phyloP scores from a whole-genome alignment of 1,140 invertebrate species.

The Helicoverpa armigera region DNA sequence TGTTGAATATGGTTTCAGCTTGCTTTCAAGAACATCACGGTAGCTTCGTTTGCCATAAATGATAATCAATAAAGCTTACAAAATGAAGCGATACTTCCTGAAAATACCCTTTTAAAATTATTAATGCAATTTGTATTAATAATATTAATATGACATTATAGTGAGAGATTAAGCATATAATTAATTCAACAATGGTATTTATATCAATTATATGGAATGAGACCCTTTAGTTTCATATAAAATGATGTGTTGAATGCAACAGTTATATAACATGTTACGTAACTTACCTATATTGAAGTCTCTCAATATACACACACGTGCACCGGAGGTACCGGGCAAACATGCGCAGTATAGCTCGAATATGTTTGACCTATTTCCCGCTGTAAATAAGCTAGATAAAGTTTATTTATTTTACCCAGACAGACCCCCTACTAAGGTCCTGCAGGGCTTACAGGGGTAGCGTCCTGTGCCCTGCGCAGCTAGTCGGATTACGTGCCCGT shows the following conservation, averaged over 20 bases:
- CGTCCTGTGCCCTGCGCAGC: not conserved
- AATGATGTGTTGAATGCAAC: not conserved
- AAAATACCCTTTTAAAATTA: no score
- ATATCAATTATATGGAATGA: no score
- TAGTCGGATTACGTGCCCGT: not conserved
- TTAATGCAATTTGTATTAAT: no score
- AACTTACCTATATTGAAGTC: not conserved
- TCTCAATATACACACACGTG: not conserved
- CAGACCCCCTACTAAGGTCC: not conserved
- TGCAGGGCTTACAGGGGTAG: not conserved
- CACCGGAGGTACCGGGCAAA: not conserved
- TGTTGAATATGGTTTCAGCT: no score
- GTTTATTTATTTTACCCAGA: conserved; percentile 10
- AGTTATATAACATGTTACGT: not conserved
- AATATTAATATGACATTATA: no score
- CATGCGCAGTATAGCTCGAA: conserved; percentile 18
- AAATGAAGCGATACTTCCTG: no score
- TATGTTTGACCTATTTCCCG: conserved; percentile 18
- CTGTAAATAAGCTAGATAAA: not conserved
- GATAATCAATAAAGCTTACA: no score
- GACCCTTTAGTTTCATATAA: no score
- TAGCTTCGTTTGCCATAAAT: no score
- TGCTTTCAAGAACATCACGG: no score
- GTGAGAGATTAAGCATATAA: no score
- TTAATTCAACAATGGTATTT: no score